Percentiles rank a stretch among this genome's conserved stretches.
These are phyloP conservation scores for Euura lappo DNA, from an alignment of 1,140 invertebrate species.

Conservation along the genomic window DNA sequence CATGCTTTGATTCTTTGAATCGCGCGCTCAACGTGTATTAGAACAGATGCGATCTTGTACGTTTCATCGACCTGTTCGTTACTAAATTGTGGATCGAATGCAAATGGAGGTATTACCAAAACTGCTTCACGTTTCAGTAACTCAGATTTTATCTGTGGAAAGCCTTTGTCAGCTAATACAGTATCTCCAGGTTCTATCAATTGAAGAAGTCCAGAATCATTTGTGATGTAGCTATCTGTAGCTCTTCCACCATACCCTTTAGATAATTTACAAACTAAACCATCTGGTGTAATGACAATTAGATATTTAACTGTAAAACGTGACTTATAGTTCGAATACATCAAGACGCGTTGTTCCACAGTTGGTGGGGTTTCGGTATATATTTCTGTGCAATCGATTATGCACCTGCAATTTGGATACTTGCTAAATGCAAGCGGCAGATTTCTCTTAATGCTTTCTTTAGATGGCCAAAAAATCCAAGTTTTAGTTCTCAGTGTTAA, in stretches of 20 bases:
- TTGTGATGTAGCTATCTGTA: slow-evolving; percentile 18
- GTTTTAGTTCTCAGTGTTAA: slow-evolving; percentile 1
- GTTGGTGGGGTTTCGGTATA: slow-evolving; percentile 15
- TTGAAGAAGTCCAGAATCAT: slow-evolving; percentile 40
- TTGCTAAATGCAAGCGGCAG: slow-evolving; percentile 36
- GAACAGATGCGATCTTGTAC: slow-evolving; percentile 27
- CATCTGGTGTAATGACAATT: slow-evolving; percentile 19
- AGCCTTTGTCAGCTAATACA: slow-evolving; percentile 49
- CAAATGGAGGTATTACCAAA: slow-evolving; percentile 26
- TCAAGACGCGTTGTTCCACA: slow-evolving; percentile 19
- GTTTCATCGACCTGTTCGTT: slow-evolving; percentile 20
- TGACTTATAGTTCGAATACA: slow-evolving; percentile 24
- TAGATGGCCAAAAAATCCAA: slow-evolving; percentile 19
- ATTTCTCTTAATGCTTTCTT: slow-evolving; percentile 14
- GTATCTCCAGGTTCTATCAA: slow-evolving; percentile 42
- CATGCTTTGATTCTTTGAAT: slow-evolving; percentile 32
- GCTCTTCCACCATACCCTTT: slow-evolving; percentile 18
- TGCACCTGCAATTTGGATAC: slow-evolving; percentile 28
- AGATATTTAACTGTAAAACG: slow-evolving; percentile 23
- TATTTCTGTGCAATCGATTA: slow-evolving; percentile 15
- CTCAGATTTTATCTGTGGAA: slow-evolving; percentile 32
- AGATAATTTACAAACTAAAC: slow-evolving; percentile 10
- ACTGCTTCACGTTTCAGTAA: slow-evolving; percentile 19
- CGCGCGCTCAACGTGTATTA: slow-evolving; percentile 30
- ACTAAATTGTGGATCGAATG: slow-evolving; percentile 21